phyloP scores from a whole-genome alignment of 2,113 vertebrate genomes.

The Leuciscus idus region DNA sequence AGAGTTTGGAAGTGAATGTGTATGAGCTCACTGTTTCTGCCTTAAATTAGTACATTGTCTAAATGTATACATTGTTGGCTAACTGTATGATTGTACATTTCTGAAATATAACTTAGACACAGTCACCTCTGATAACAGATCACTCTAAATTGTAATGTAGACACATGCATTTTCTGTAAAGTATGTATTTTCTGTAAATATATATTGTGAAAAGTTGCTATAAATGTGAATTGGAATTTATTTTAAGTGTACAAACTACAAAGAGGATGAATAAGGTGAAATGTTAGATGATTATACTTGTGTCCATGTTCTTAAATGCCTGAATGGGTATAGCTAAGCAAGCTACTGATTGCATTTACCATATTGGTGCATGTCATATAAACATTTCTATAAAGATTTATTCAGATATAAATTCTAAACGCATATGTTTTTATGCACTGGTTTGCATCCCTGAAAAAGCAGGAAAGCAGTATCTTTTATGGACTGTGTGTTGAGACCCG shows the following conservation, averaged over 20 bases:
- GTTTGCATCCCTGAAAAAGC: not conserved
- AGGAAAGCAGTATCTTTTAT: not conserved
- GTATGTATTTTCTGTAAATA: no score
- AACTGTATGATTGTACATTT: no score
- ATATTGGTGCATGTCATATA: not conserved
- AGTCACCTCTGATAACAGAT: no score
- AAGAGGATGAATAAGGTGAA: not conserved
- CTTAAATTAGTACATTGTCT: no score
- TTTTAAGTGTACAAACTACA: slow-evolving; percentile 16
- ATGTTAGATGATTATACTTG: not conserved
- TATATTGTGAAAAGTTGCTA: no score
- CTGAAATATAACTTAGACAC: no score
- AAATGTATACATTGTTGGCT: no score
- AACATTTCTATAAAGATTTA: not conserved
- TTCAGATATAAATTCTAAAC: not conserved
- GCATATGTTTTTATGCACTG: not conserved
- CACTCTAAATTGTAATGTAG: no score
- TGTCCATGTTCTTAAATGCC: not conserved
- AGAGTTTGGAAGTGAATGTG: slow-evolving; percentile 12
- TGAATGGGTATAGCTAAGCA: not conserved
- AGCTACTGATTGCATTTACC: not conserved
- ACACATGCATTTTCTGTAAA: no score
- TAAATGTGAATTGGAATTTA: no score
- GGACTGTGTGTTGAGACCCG: not conserved
- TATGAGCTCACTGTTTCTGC: no score